Percentiles rank a stretch among this genome's conserved stretches.
Conservation (phyloP, 2,797 vertebrate species). For the Pachyuromys duprasi region DNA sequence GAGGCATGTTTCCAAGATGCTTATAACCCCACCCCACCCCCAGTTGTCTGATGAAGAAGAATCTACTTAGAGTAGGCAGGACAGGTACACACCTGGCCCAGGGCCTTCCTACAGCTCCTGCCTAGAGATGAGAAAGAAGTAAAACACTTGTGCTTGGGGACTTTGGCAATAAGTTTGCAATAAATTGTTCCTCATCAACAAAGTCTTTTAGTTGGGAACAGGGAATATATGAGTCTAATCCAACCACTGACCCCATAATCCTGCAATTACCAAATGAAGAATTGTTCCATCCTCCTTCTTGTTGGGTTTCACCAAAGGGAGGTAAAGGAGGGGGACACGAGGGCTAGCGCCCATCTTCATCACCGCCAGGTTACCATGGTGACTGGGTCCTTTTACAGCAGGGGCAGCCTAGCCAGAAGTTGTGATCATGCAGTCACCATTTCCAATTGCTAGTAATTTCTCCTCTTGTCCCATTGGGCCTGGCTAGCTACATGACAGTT, state of each 20-base stretch:
- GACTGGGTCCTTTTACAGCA: not conserved
- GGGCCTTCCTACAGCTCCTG: not conserved
- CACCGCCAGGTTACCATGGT: not conserved
- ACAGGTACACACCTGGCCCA: not conserved
- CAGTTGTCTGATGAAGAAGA: conserved; percentile 5
- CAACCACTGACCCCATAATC: not conserved
- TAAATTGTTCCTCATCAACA: not conserved
- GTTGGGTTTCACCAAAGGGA: not conserved
- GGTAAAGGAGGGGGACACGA: not conserved
- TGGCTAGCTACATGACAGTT: not conserved
- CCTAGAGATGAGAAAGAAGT: not conserved
- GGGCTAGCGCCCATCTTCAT: not conserved
- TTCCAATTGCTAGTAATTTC: not conserved
- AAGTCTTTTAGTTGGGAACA: not conserved
- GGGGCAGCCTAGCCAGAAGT: not conserved
- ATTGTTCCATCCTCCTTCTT: not conserved
- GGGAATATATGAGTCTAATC: conserved; percentile 13
- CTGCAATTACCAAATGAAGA: not conserved
- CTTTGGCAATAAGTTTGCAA: not conserved
- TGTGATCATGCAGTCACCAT: not conserved
- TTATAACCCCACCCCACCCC: not conserved
- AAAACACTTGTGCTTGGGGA: not conserved
- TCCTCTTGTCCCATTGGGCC: not conserved
- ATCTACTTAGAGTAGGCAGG: not conserved
- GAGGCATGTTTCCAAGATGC: not conserved